Evolutionary conservation across 2,888 invertebrate species (phyloP), one percentile per base, ranked within the genome.

Genomic region (Nysson spinosus): DNA sequence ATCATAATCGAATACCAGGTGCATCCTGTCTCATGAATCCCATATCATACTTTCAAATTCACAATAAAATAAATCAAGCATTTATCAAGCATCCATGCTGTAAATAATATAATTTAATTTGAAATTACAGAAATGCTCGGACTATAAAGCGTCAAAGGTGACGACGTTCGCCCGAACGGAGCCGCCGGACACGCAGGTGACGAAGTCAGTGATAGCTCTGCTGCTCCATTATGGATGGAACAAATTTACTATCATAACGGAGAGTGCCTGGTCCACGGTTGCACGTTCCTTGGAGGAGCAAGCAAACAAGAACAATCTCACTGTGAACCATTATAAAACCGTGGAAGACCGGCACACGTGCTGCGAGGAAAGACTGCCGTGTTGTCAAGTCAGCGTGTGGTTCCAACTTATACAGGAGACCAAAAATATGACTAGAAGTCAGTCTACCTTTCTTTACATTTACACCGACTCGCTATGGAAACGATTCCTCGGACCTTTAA

Each of bases 171-270:
- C 96, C 32, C 91, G 98, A 83, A 95, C 97, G 26, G 96, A 96
- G 88, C 97, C 98, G 19, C 96, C 97, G 32, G 95, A 97, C 82
- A 96, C 94, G 34, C 97, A 97, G 92, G 96, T 98, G 69, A 96
- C 96, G 61, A 97, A 97, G 89, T 98, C 98, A 40, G 94, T 98
- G 78, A 93, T 99, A 86, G 93, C 98, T 0, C 90, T 99, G 60
- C 89, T 99, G 80, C 91, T 92, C 56, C 95, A 97, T 88, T 97
- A 96, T 89, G 92, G 94, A 80, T 99, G 99, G 99, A 92, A 92
- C 78, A 96, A 96, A 87, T 98, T 98, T 88, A 94, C 96, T 16
- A 94, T 98, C 64, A 90, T 97, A 40, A 93, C 94, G 80, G 96
- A 96, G 85, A 92, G 93, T 80, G 89, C 91, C 3, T 95, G 94